Evolutionary conservation across 37 sponge, comb jelly and placozoan species (phyloP).

Genomic region (Halisarca cf. caerulea): DNA sequence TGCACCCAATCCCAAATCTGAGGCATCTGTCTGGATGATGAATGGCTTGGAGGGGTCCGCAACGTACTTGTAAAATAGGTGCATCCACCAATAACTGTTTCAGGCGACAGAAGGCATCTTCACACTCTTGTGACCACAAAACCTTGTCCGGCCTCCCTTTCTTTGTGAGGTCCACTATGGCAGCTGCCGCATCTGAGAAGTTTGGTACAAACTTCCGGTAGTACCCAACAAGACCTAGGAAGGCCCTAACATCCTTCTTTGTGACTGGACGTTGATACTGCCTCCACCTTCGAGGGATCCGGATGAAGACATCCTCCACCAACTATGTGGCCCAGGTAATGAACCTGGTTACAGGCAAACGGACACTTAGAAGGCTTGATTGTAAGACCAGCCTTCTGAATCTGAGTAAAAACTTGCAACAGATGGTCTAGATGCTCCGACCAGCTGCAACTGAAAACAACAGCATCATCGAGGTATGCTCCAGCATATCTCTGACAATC

Average conservation of each 20-base stretch:
- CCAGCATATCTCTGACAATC: too few relatives aligned
- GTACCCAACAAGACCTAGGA: constrained; percentile 29
- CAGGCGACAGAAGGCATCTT: not conserved
- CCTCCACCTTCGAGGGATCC: constrained; percentile 14
- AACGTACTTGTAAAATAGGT: constrained; percentile 12
- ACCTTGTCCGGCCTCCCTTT: constrained; percentile 11
- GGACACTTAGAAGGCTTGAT: too few relatives aligned
- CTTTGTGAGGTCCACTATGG: not conserved
- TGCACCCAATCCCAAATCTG: constrained; percentile 33
- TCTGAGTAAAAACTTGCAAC: too few relatives aligned
- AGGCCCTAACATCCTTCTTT: constrained; percentile 16
- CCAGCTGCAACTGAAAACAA: too few relatives aligned
- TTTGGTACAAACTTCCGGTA: not conserved
- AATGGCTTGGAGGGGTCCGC: constrained; percentile 4
- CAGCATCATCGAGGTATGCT: too few relatives aligned
- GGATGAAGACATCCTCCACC: constrained; percentile 16
- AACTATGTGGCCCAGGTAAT: too few relatives aligned
- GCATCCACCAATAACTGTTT: not conserved
- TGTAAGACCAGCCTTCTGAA: too few relatives aligned
- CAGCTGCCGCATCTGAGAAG: not conserved
- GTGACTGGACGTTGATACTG: not conserved
- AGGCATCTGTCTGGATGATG: constrained; percentile 37
- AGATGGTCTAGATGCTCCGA: too few relatives aligned
- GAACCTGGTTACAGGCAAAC: too few relatives aligned
- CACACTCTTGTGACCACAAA: constrained; percentile 19